Evolutionary conservation across 2,113 vertebrate genomes (phyloP).

Genomic region (Rhineura floridana): DNA sequence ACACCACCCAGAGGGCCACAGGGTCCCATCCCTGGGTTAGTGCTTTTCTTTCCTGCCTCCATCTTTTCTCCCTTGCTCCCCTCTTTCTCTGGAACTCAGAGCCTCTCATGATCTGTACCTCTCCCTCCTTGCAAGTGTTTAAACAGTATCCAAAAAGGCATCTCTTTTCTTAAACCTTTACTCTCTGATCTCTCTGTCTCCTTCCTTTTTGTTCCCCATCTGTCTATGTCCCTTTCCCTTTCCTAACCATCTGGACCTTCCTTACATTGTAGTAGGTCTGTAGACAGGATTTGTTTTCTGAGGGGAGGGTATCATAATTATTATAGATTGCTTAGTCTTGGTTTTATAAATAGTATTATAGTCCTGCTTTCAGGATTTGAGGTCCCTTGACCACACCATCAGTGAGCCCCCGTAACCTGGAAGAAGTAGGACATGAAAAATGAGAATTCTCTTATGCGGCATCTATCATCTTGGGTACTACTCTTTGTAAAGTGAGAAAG

Average conservation of each 20-base stretch:
- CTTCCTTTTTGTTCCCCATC: neutral
- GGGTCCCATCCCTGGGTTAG: neutral
- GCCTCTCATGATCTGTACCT: neutral
- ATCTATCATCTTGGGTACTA: neutral
- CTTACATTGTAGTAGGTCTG: neutral
- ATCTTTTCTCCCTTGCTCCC: neutral
- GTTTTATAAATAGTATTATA: neutral
- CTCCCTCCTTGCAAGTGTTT: neutral
- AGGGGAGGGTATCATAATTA: neutral
- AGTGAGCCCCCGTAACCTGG: neutral
- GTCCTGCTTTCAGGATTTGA: neutral
- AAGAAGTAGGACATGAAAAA: neutral
- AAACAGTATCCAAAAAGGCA: neutral
- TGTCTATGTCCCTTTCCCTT: neutral
- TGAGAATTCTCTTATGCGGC: neutral
- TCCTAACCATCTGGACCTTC: neutral
- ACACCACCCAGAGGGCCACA: too few relatives aligned
- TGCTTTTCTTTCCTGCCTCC: neutral
- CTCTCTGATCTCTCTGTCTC: neutral
- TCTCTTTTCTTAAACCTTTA: neutral
- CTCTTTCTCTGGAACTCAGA: neutral
- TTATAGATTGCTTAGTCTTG: neutral
- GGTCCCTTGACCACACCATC: neutral
- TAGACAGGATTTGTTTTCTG: neutral
- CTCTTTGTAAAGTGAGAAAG: neutral